Percentiles rank a stretch among this genome's conserved stretches.
Conservation (phyloP, 2,797 vertebrate genomes). For the Paedocypris micromegethes region DNA sequence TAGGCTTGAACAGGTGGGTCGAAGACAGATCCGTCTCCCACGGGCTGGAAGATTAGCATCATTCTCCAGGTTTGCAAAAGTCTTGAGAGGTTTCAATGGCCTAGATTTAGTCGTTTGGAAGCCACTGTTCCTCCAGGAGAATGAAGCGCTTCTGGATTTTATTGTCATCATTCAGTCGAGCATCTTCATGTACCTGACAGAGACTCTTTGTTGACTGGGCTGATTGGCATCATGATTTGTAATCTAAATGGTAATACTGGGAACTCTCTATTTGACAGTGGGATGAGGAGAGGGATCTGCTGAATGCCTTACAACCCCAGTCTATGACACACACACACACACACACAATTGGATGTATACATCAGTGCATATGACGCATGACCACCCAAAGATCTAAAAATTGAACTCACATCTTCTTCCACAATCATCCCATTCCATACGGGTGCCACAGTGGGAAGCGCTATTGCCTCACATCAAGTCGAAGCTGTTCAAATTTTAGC, state of each 20-base stretch:
- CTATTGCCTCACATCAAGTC: no score
- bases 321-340: neutral
- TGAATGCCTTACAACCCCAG: constrained; percentile 16
- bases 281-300: constrained; percentile 52
- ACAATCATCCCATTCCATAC: no score
- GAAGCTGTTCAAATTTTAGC: no score
- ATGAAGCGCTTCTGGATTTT: no score
- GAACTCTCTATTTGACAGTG: constrained; percentile 42
- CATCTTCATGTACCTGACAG: constrained; percentile 7
- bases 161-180: no score
- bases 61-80: constrained; percentile 1
- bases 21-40: constrained; percentile 2
- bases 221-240: constrained; percentile 60
- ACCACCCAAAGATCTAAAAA: no score
- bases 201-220: constrained; percentile 19
- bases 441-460: no score
- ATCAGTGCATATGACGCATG: no score
- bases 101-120: constrained; percentile 15
- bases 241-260: constrained; percentile 74
- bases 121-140: neutral
- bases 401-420: no score
- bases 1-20: neutral
- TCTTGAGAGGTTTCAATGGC: constrained; percentile 6
- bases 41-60: neutral
- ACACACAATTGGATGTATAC: no score